Percentiles rank a stretch among this genome's conserved stretches.
phyloP scores from a whole-genome alignment of 2,797 vertebrate genomes.

The Epinephelus malabaricus region DNA sequence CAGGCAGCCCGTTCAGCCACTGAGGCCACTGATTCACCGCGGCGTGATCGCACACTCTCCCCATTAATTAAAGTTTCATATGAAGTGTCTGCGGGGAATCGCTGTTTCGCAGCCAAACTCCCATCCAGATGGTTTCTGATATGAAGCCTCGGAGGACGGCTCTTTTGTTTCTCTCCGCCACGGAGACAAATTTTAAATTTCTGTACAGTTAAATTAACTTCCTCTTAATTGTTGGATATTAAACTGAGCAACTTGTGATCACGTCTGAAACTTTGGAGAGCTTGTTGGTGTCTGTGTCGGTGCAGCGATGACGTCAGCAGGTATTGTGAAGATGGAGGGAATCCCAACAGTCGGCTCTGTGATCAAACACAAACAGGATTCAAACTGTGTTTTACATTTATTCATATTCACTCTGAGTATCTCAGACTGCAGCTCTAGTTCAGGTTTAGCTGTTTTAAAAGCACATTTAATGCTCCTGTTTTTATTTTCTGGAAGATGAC shows the following conservation, averaged over 20 bases:
- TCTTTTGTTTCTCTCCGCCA: constrained; percentile 49
- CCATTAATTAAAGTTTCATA: constrained; percentile 77
- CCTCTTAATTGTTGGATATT: constrained; percentile 59
- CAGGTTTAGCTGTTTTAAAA: no score
- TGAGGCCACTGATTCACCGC: constrained; percentile 56
- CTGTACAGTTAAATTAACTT: constrained; percentile 48
- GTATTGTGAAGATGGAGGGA: background rate
- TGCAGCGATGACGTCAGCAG: background rate
- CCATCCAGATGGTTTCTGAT: constrained; percentile 75
- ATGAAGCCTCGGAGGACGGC: constrained; percentile 54
- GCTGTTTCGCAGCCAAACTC: constrained; percentile 50
- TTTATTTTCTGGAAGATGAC: no score
- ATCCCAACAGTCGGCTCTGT: constrained; percentile 9
- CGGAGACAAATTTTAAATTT: constrained; percentile 20
- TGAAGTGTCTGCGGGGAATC: constrained; percentile 68
- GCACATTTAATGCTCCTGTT: no score
- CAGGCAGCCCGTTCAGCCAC: constrained; percentile 51
- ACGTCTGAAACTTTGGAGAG: constrained; percentile 45
- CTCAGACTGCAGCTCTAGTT: no score
- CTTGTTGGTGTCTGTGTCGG: background rate
- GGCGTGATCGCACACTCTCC: constrained; percentile 60
- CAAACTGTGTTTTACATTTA: no score
- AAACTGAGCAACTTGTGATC: constrained; percentile 43
- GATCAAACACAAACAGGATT: no score
- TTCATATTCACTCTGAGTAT: no score